Conservation (phyloP, 1,140 invertebrate species). For the Reticulitermes speratus region DNA sequence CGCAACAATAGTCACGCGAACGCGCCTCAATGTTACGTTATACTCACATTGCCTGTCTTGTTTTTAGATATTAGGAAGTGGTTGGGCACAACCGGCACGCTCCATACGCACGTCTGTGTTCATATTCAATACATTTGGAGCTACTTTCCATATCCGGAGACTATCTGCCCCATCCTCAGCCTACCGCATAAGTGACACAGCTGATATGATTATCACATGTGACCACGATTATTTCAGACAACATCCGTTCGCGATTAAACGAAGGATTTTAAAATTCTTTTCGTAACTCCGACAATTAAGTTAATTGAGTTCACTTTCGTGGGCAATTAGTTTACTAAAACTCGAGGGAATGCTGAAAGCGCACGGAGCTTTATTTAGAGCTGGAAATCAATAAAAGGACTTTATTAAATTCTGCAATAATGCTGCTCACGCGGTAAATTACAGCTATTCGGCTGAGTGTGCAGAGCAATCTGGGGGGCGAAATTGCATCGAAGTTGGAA, state of each 20-base stretch:
- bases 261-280: constrained; percentile 40
- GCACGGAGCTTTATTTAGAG: background rate
- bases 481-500: background rate
- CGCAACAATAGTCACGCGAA: no score
- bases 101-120: no score
- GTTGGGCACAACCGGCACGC: no score
- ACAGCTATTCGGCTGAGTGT: background rate
- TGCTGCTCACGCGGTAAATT: background rate
- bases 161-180: no score
- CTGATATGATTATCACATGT: no score
- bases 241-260: constrained; percentile 37
- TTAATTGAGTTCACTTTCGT: background rate
- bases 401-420: background rate
- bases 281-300: background rate
- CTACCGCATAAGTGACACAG: no score
- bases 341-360: background rate
- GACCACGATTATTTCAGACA: no score
- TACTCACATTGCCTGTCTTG: no score
- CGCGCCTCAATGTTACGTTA: no score
- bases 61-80: no score
- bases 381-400: background rate
- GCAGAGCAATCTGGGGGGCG: background rate
- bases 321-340: background rate
- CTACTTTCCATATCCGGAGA: no score
- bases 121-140: no score